A percentile compares a stretch with the other conserved stretches of the same genome.
phyloP scores from a whole-genome alignment of 2,113 vertebrate genomes.

The Myrmophylax atrothorax region DNA sequence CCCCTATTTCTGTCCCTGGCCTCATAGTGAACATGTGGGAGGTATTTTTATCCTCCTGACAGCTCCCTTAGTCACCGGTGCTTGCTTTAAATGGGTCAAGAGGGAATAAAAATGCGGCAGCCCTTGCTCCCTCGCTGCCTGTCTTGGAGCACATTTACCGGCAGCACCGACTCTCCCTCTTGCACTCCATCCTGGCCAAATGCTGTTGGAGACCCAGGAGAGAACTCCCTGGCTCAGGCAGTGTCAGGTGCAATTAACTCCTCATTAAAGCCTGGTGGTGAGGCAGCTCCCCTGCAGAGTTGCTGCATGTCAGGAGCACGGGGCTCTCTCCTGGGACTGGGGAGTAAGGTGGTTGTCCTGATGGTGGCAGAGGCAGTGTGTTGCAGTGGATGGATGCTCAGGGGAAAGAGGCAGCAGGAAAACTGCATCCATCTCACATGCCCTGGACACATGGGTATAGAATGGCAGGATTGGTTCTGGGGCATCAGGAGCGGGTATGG shows the following conservation, averaged over 20 bases:
- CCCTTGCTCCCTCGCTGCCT: neutral
- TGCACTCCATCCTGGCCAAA: neutral
- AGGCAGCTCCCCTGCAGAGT: neutral
- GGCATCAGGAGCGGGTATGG: fast-evolving
- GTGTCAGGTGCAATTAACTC: neutral
- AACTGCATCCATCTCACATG: neutral
- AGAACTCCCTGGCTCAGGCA: neutral
- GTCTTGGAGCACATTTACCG: neutral
- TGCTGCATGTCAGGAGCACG: neutral
- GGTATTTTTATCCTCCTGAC: conserved; percentile 61
- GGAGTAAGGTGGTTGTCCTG: neutral
- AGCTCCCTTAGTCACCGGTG: conserved; percentile 23
- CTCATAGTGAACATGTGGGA: conserved; percentile 30
- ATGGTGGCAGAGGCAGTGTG: neutral
- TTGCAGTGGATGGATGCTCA: fast-evolving
- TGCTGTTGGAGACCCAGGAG: neutral
- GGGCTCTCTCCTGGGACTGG: fast-evolving
- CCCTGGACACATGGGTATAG: neutral
- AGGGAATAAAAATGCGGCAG: conserved; percentile 49
- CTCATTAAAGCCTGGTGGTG: neutral
- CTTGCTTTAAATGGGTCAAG: conserved; percentile 67
- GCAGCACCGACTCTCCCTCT: neutral
- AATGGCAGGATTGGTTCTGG: neutral
- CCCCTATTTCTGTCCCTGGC: conserved; percentile 32
- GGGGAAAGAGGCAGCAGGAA: neutral